Conservation (phyloP, 2,888 invertebrate genomes). For the Sabatieria punctata region DNA sequence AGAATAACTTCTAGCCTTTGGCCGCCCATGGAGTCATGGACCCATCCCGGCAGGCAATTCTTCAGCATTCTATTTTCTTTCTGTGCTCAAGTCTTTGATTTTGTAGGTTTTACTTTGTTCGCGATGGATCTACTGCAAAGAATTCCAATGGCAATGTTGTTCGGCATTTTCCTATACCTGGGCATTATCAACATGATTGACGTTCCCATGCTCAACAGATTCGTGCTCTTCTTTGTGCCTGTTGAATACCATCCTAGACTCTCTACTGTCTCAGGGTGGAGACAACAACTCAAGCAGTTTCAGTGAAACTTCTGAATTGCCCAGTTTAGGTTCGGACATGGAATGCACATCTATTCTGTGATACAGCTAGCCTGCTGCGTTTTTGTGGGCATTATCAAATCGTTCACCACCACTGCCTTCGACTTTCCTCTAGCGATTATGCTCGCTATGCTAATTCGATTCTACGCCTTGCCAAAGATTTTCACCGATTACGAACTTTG, state of each 20-base stretch:
- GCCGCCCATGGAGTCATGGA: too few species aligned
- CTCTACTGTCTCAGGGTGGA: conserved; percentile 67
- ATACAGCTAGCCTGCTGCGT: conserved; percentile 53
- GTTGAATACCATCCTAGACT: conserved; percentile 81
- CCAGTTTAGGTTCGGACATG: too few species aligned
- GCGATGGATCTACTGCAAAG: conserved; percentile 46
- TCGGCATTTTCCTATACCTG: conserved; percentile 75
- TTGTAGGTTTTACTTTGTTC: background rate
- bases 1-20: too few species aligned
- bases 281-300: too few species aligned
- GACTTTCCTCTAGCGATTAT: conserved; percentile 81
- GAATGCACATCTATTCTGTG: conserved; percentile 75
- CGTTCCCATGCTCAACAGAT: conserved; percentile 76
- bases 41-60: too few species aligned
- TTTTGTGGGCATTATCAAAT: conserved; percentile 53
- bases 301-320: too few species aligned
- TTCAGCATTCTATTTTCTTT: too few species aligned
- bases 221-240: conserved; percentile 72
- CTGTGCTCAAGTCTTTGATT: too few species aligned
- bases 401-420: conserved; percentile 75
- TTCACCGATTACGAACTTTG: conserved; percentile 65
- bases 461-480: conserved; percentile 47
- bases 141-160: conserved; percentile 79
- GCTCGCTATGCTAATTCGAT: conserved; percentile 57
- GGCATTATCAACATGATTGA: conserved; percentile 80